Base-by-base conservation (phyloP, 2,888 invertebrate species). In the Priocnemis perturbator region DNA sequence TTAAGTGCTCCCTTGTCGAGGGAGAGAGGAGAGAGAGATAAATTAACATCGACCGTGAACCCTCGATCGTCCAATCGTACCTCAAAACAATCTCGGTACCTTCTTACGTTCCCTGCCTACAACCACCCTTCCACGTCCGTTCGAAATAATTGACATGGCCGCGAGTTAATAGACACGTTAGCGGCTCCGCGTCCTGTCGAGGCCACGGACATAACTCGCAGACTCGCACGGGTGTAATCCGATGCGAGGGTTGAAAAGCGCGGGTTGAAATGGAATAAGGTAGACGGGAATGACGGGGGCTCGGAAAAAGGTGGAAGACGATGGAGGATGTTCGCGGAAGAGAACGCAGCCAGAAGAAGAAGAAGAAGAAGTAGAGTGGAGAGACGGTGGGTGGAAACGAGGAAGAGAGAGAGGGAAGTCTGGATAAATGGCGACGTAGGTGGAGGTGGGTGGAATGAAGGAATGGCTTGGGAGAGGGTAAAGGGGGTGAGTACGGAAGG, bases 371-470 rank as follows among this genome's bases (percentile, higher is more conserved):
- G 50, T n/a, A n/a, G 15, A 50, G 20, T n/a, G 11, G 3, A 5
- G 20, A 5, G n/a, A 15, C 1, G 50, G 50, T 50, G 20, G 37
- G 37, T 37, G 50, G 20, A 50, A 20, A 50, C 19, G 19, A 50
- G 50, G 50, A 50, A 50, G 37, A 37, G 37, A 26, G 26, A 37
- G 37, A 37, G 37, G 37, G 37, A 37, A 37, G 37, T 11, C 37
- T 37, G 7, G 50, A 20, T 19, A 47, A 30, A 19, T 50, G 50
- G 50, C 50, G 50, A 50, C 50, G 67, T 63, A 57, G 81, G 82
- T 77, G 79, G 77, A 76, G 71, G 76, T 76, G 78, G 77, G 37
- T 37, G 37, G 37, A 37, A 26, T 26, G 73, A 70, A 73, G 67
- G 71, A 67, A 67, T 66, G 68, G 70, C 69, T 65, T 71, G 66